Conservation (phyloP, 2,888 invertebrate species). For the Hypomecis atomaria region DNA sequence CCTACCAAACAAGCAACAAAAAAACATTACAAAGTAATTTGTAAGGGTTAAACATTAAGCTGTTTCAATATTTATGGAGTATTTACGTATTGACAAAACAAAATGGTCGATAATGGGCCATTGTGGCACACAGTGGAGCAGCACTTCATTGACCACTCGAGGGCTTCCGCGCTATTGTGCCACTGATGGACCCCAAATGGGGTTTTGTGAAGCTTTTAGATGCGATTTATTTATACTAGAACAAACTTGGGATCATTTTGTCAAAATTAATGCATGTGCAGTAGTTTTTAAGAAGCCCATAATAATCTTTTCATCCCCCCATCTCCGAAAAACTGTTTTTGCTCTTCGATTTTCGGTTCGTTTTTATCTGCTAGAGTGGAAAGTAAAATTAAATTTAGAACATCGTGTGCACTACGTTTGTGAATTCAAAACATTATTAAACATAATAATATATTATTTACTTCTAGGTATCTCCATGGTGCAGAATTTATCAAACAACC, state of each 20-base stretch:
- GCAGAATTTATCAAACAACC: no score
- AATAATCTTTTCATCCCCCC: no score
- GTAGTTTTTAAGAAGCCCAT: no score
- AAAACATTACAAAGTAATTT: slow-evolving; percentile 40
- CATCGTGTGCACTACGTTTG: no score
- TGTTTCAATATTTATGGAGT: slow-evolving; percentile 79
- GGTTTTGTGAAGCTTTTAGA: slow-evolving; percentile 32
- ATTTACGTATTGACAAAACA: slow-evolving; percentile 81
- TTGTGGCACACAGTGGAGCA: slow-evolving; percentile 55
- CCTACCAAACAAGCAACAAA: slow-evolving; percentile 25
- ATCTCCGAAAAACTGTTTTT: no score
- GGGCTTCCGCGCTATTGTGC: slow-evolving; percentile 63
- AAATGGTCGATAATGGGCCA: slow-evolving; percentile 68
- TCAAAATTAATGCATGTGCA: no score
- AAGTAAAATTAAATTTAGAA: no score
- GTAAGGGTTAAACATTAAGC: slow-evolving; percentile 66
- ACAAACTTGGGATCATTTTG: not conserved
- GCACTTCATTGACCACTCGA: slow-evolving; percentile 69
- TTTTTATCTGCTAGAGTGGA: no score
- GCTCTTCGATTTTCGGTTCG: no score
- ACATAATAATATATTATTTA: no score
- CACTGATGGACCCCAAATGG: slow-evolving; percentile 27
- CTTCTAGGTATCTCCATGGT: no score
- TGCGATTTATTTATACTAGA: not conserved
- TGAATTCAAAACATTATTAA: no score